Conservation (phyloP, 2,888 invertebrate genomes). For the Philereme transversata region DNA sequence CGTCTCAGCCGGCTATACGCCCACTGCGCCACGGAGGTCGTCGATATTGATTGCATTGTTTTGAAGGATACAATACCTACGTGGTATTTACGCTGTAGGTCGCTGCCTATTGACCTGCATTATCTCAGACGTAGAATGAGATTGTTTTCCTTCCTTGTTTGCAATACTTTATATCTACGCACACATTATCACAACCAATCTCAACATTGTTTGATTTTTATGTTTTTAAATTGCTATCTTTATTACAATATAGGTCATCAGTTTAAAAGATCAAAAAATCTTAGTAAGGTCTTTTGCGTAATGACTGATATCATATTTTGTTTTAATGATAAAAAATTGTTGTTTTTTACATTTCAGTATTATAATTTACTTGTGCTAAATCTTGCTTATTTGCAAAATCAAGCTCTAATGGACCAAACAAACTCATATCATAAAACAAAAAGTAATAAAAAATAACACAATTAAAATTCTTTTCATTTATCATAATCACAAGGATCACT, state of each 20-base stretch:
- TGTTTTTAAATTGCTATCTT: not conserved
- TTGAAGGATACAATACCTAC: not conserved
- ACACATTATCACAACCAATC: not conserved
- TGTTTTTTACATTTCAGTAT: not conserved
- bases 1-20: no score
- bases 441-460: no score
- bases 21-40: no score
- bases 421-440: no score
- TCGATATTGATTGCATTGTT: no score
- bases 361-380: not conserved
- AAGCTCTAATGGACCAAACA: no score
- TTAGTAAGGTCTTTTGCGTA: constrained; percentile 6
- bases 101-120: not conserved
- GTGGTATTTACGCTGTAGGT: not conserved
- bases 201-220: constrained; percentile 3
- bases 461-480: no score
- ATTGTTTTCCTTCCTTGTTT: not conserved
- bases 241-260: constrained; percentile 7
- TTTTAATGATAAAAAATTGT: not conserved
- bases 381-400: not conserved
- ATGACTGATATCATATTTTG: not conserved
- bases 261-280: constrained; percentile 5
- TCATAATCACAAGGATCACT: no score
- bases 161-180: no score
- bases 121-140: constrained; percentile 7